Conservation (phyloP, 2,797 vertebrate species). For the Limnodromus scolopaceus region DNA sequence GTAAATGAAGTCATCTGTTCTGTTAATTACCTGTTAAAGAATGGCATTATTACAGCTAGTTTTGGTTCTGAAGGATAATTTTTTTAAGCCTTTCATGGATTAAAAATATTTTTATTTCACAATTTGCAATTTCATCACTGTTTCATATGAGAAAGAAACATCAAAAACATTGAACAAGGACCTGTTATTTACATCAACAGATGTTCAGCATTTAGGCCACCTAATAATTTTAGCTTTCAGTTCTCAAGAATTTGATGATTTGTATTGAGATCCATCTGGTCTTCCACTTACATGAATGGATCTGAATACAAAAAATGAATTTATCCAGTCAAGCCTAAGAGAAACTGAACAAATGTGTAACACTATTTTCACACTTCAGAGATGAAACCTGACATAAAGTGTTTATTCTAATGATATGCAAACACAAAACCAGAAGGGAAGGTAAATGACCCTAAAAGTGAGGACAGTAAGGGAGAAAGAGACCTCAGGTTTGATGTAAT, state of each 20-base stretch:
- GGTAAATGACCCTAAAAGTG: not conserved
- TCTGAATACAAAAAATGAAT: constrained; percentile 76
- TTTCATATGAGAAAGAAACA: constrained; percentile 61
- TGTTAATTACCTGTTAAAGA: constrained; percentile 59
- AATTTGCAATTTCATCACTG: constrained; percentile 56
- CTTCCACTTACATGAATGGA: constrained; percentile 61
- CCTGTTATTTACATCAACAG: constrained; percentile 77
- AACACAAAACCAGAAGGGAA: constrained; percentile 47
- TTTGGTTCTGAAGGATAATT: not conserved
- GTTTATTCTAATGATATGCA: constrained; percentile 65
- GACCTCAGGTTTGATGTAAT: not conserved
- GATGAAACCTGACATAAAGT: constrained; percentile 44
- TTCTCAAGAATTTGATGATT: constrained; percentile 76
- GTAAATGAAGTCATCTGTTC: constrained; percentile 62
- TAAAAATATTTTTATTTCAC: constrained; percentile 59
- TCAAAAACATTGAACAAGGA: constrained; percentile 58
- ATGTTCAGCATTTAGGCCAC: constrained; percentile 74
- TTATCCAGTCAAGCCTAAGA: constrained; percentile 64
- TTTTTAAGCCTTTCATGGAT: not conserved
- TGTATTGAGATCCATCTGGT: constrained; percentile 74
- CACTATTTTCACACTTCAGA: constrained; percentile 58
- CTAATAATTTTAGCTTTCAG: constrained; percentile 74
- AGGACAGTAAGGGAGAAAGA: not conserved
- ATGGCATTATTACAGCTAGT: constrained; percentile 30
- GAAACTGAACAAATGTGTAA: constrained; percentile 57